Percentiles rank a stretch among this genome's conserved stretches.
Conservation (phyloP, 2,888 invertebrate genomes). For the Palloptera scutellata region DNA sequence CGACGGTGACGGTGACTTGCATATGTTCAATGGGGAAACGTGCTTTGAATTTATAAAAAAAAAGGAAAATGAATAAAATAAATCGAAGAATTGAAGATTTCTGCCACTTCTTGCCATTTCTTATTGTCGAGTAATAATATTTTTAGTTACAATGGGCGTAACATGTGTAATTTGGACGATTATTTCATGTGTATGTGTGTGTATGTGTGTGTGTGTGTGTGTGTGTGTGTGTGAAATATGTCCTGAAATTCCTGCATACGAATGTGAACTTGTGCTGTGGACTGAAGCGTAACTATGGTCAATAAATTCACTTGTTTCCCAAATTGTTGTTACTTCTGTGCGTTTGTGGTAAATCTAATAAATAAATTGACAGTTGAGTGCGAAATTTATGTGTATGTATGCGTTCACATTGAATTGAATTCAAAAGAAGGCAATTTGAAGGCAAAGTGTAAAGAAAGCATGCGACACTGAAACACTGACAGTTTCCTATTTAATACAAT, state of each 20-base stretch:
- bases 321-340: background rate
- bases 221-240: background rate
- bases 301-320: conserved; percentile 18
- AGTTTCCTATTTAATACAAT: too few species aligned
- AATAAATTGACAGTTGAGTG: conserved; percentile 24
- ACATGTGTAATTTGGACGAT: conserved; percentile 28
- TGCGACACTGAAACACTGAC: too few species aligned
- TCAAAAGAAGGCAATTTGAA: too few species aligned
- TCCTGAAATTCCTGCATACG: background rate
- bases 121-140: conserved; percentile 18
- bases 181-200: conserved; percentile 19
- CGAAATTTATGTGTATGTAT: background rate
- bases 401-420: too few species aligned
- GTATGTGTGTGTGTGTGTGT: background rate
- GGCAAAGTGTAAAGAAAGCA: too few species aligned
- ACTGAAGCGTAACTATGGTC: conserved; percentile 14
- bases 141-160: conserved; percentile 27
- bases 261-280: background rate
- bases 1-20: background rate
- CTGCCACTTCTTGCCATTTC: background rate
- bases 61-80: background rate
- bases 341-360: conserved; percentile 21
- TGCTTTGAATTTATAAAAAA: conserved; percentile 25
- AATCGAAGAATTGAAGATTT: too few species aligned
- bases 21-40: conserved; percentile 4